A percentile compares a stretch with the other conserved stretches of the same genome.
phyloP scores from a whole-genome alignment of 2,797 vertebrate species.

The Sebastes dallii region DNA sequence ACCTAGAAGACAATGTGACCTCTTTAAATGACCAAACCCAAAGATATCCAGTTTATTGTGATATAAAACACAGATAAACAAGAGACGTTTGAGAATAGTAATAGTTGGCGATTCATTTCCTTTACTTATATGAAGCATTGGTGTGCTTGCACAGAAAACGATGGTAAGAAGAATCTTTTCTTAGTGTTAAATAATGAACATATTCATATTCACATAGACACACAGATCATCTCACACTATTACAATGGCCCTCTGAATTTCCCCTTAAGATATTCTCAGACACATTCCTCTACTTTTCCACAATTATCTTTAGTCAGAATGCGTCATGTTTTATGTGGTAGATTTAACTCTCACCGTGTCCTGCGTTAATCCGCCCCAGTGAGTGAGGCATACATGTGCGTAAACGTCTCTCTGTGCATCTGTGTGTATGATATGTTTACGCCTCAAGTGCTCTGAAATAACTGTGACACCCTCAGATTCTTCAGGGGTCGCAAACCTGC shows the following conservation, averaged over 20 bases:
- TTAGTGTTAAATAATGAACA: neutral
- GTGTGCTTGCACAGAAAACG: neutral
- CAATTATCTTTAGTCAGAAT: neutral
- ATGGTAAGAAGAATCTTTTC: neutral
- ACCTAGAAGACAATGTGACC: neutral
- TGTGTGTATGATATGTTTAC: conserved; percentile 16
- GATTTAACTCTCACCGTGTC: neutral
- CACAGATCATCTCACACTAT: neutral
- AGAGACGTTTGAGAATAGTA: neutral
- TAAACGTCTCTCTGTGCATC: neutral
- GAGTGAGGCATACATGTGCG: neutral
- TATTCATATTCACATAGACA: neutral
- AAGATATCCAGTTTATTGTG: neutral
- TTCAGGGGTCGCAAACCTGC: conserved; percentile 29
- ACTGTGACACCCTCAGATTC: conserved; percentile 38
- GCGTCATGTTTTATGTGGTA: neutral
- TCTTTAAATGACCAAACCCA: neutral
- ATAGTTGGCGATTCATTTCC: neutral
- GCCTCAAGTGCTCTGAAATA: conserved; percentile 26
- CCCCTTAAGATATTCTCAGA: neutral
- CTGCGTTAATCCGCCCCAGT: neutral
- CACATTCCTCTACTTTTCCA: neutral
- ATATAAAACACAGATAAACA: neutral
- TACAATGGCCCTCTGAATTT: neutral
- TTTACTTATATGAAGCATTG: neutral